Base-by-base conservation (phyloP, 2,113 vertebrate genomes). In the Willisornis vidua region DNA sequence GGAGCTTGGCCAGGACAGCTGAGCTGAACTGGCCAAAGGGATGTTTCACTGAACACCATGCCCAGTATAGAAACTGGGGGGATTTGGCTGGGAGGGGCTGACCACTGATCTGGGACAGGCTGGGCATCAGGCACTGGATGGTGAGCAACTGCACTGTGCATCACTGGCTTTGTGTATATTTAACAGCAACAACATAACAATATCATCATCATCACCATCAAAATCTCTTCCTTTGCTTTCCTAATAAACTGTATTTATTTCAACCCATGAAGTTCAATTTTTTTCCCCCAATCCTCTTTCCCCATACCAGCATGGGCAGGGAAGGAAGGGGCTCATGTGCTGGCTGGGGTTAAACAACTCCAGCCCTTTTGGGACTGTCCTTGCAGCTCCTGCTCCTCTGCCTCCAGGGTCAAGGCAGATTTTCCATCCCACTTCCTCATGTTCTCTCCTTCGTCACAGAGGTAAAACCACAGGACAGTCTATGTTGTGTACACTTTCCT, bases 371-470 rank as follows among this genome's bases (percentile, higher is more conserved):
- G 18, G 10, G 33, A 14, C 10, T 75, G 8, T 19, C 19, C 52
- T 61, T 14, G 7, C 39, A 73, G 14, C 8, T 52, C 0, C 14
- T n/a, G 18, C 18, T 45, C 26, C 1, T 7, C 1, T 45, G 39
- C 33, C 26, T 45, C 37, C 29, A 52, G 13, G 17, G 33, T 22
- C 4, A 0, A 77, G 52, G 7, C 3, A 16, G 28, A 49, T 41
- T 67, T 73, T 45, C 63, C 43, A 51, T 57, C 28, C 24, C 52
- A 31, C 15, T 20, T 46, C 23, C 12, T 55, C 48, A 31, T 20
- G 10, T 10, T 7, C 35, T 72, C 17, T 67, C 52, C 46, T 17
- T 62, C 48, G 13, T 18, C 14, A 35, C 4, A 37, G 4, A 6
- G 59, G 10, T 59, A 23, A 59, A 24, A 59, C n/a, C 57, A 59